phyloP scores from a whole-genome alignment of 2,113 vertebrate species.

The Grammomys surdaster region DNA sequence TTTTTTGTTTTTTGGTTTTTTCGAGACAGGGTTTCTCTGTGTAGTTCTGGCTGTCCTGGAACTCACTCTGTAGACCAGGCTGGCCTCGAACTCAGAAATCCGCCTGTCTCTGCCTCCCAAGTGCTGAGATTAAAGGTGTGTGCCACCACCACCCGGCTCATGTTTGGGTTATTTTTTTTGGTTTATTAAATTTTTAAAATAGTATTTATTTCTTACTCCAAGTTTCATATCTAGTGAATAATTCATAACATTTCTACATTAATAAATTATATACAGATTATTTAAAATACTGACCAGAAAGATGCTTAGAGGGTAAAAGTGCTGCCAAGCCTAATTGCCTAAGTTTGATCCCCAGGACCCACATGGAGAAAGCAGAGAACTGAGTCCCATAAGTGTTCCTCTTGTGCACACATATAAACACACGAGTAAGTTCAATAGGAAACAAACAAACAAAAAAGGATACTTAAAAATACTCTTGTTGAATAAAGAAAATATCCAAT shows the following conservation, averaged over 20 bases:
- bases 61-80: too few relatives aligned
- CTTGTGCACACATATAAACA: not conserved
- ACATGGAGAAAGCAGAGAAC: not conserved
- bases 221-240: not conserved
- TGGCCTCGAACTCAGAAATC: too few relatives aligned
- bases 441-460: not conserved
- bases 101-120: too few relatives aligned
- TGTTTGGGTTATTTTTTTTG: too few relatives aligned
- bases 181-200: too few relatives aligned
- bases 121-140: too few relatives aligned
- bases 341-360: not conserved
- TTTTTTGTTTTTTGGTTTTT: too few relatives aligned
- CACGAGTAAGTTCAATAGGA: not conserved
- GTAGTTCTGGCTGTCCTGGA: too few relatives aligned
- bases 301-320: not conserved
- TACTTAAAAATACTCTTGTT: conserved; percentile 10
- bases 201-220: not conserved
- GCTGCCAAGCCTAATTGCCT: not conserved
- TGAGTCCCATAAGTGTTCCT: not conserved
- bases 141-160: too few relatives aligned
- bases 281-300: conserved; percentile 21
- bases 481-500: not conserved
- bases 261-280: not conserved
- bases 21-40: too few relatives aligned
- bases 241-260: not conserved